phyloP scores from a whole-genome alignment of 2,797 vertebrate genomes.

The Paramormyrops hopkinsi region DNA sequence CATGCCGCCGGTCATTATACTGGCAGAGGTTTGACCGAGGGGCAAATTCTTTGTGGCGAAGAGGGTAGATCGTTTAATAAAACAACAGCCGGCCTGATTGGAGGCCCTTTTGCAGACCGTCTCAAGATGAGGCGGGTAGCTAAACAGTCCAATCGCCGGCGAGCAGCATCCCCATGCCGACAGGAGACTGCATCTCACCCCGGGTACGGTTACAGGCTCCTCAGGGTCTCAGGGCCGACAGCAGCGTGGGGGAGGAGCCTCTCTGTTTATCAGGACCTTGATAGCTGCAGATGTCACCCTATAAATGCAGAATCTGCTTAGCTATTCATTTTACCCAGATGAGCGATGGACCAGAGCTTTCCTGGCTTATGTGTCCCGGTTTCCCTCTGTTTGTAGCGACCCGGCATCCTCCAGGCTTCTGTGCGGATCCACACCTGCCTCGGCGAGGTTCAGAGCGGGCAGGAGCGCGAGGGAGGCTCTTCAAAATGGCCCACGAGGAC shows the following conservation, averaged over 20 bases:
- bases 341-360: background rate
- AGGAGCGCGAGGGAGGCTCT: background rate
- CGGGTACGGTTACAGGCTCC: background rate
- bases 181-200: conserved; percentile 32
- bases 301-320: background rate
- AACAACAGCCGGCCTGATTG: conserved; percentile 32
- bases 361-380: background rate
- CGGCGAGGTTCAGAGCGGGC: background rate
- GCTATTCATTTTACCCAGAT: background rate
- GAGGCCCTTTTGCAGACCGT: background rate
- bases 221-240: background rate
- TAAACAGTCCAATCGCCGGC: conserved; percentile 46
- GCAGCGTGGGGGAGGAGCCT: background rate
- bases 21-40: conserved; percentile 30
- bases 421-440: background rate
- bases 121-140: conserved; percentile 14
- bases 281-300: background rate
- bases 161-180: conserved; percentile 57
- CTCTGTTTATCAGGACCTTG: background rate
- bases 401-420: background rate
- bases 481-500: background rate
- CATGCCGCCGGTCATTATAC: conserved; percentile 23
- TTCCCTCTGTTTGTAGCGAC: background rate
- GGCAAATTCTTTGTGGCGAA: conserved; percentile 46
- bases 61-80: conserved; percentile 59